Conservation (phyloP, 2,113 vertebrate genomes). For the Nanorana parkeri region DNA sequence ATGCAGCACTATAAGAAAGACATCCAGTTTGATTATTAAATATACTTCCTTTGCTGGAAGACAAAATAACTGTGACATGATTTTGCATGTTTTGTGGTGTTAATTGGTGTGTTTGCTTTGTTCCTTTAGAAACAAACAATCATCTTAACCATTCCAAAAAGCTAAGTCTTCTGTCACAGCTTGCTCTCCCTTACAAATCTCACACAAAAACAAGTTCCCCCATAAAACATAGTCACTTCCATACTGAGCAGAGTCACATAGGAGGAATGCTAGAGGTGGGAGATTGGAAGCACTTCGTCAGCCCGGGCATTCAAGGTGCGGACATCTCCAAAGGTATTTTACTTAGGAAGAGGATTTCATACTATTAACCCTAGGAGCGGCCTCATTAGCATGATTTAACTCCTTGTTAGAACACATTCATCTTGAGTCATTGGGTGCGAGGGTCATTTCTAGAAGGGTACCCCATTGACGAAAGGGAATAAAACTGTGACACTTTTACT, state of each 20-base stretch:
- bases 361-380: slow-evolving; percentile 26
- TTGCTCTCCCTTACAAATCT: slow-evolving; percentile 81
- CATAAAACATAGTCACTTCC: slow-evolving; percentile 68
- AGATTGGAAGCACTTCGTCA: slow-evolving; percentile 60
- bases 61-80: slow-evolving; percentile 5
- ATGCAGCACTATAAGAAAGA: neutral
- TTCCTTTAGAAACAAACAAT: slow-evolving; percentile 77
- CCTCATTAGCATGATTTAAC: neutral
- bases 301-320: slow-evolving; percentile 72
- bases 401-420: slow-evolving; percentile 23
- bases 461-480: neutral
- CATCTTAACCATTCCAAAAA: slow-evolving; percentile 75
- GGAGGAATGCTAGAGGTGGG: slow-evolving; percentile 68
- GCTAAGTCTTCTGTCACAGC: slow-evolving; percentile 83
- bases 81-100: slow-evolving; percentile 44
- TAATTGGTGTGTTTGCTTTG: slow-evolving; percentile 63
- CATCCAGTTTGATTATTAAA: neutral
- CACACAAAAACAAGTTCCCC: slow-evolving; percentile 67
- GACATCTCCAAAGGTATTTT: slow-evolving; percentile 86
- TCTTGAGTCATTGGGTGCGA: neutral
- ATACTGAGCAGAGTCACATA: slow-evolving; percentile 61
- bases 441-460: neutral
- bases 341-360: slow-evolving; percentile 57
- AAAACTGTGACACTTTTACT: neutral
- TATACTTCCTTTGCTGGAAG: slow-evolving; percentile 37